Conservation (phyloP, 2,113 vertebrate genomes). For the Marmota flaviventris region DNA sequence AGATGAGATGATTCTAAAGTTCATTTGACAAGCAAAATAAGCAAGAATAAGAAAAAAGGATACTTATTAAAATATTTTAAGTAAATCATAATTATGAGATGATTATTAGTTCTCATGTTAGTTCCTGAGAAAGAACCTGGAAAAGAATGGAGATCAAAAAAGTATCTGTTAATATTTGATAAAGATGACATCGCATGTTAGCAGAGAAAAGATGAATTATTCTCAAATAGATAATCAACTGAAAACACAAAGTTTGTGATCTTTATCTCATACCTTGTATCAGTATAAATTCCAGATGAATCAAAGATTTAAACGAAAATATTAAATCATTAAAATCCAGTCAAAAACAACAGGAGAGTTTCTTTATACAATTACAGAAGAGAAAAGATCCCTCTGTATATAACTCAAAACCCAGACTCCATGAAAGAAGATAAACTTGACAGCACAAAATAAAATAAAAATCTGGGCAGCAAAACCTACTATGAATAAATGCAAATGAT, state of each 20-base stretch:
- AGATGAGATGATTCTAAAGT: background rate
- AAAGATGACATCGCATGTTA: background rate
- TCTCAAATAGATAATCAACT: background rate
- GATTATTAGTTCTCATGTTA: background rate
- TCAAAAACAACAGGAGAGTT: background rate
- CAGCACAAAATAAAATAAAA: slow-evolving; percentile 36
- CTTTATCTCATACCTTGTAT: slow-evolving; percentile 3
- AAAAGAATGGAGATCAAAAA: background rate
- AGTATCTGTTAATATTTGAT: background rate
- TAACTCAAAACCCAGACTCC: background rate
- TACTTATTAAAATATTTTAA: background rate
- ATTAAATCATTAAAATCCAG: background rate
- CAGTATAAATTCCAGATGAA: background rate
- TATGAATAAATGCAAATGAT: background rate
- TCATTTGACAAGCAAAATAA: slow-evolving; percentile 42
- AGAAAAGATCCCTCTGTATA: background rate
- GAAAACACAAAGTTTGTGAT: background rate
- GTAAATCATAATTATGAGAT: background rate
- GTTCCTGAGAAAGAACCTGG: background rate
- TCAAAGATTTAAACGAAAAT: slow-evolving; percentile 44
- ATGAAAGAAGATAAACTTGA: background rate
- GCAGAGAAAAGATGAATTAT: background rate
- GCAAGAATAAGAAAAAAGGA: background rate
- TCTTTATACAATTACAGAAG: background rate
- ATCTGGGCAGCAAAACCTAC: background rate